Evolutionary conservation across 64 coral and sea anemone species (phyloP).

Genomic region (Montipora cactus): DNA sequence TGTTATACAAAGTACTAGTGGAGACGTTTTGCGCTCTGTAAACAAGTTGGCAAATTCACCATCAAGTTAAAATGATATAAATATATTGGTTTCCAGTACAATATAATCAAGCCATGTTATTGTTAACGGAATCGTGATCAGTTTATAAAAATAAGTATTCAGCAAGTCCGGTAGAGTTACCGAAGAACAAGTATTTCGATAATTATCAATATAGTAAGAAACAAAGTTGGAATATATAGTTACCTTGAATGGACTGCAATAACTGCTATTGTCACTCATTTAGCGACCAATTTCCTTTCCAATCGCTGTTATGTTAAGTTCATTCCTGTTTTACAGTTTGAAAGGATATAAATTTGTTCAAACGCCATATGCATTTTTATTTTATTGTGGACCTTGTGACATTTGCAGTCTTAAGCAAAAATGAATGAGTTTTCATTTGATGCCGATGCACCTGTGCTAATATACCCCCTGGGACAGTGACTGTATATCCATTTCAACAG

Average conservation of each 20-base stretch:
- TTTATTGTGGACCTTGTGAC: not conserved
- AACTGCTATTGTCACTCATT: not conserved
- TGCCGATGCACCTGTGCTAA: conserved; percentile 7
- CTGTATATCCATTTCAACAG: not conserved
- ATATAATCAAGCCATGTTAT: too few species aligned
- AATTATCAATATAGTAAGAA: not conserved
- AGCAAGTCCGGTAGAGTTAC: not conserved
- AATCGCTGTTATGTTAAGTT: not conserved
- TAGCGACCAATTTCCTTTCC: not conserved
- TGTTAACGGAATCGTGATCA: not conserved
- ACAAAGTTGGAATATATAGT: not conserved
- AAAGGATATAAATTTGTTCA: not conserved
- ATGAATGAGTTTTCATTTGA: not conserved
- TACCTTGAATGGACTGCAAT: not conserved
- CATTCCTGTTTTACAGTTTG: not conserved
- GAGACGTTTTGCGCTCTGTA: too few species aligned
- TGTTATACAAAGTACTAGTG: too few species aligned
- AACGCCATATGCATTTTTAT: not conserved
- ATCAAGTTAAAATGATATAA: too few species aligned
- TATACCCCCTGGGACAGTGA: not conserved
- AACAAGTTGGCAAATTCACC: too few species aligned
- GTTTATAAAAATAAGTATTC: not conserved
- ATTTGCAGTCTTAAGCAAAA: not conserved
- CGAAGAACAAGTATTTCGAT: not conserved
- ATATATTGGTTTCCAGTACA: too few species aligned